A percentile compares a stretch with the other conserved stretches of the same genome.
Evolutionary conservation across 2,113 vertebrate genomes (phyloP).

Genomic region (Guaruba guarouba): DNA sequence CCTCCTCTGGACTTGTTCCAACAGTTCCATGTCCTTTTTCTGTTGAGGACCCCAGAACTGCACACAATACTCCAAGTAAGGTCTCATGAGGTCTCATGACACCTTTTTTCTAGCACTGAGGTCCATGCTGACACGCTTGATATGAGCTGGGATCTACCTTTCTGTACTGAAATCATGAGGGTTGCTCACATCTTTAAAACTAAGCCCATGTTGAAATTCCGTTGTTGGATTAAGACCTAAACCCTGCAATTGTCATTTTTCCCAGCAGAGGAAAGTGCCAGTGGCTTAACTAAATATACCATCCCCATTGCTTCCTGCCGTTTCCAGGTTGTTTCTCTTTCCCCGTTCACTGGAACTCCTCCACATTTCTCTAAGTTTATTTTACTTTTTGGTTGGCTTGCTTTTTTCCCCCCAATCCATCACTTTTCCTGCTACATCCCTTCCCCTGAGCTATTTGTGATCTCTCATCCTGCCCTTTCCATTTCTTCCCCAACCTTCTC

Average conservation of each 20-base stretch:
- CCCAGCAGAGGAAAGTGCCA: not conserved
- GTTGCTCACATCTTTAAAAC: conserved; percentile 27
- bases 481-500: not conserved
- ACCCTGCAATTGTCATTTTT: conserved; percentile 28
- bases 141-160: not conserved
- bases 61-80: no score
- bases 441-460: not conserved
- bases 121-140: not conserved
- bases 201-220: conserved; percentile 1
- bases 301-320: not conserved
- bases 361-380: not conserved
- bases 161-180: not conserved
- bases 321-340: conserved; percentile 26
- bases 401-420: not conserved
- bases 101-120: not conserved
- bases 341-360: not conserved
- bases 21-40: no score
- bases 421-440: not conserved
- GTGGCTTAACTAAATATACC: conserved; percentile 13
- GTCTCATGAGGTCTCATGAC: no score
- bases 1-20: no score
- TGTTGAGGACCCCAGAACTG: no score
- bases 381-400: not conserved
- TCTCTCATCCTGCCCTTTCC: not conserved
- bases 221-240: conserved; percentile 13